Evolutionary conservation across 2,113 vertebrate species (phyloP), one percentile per base, ranked within the genome.

Genomic region (Lampris incognitus): DNA sequence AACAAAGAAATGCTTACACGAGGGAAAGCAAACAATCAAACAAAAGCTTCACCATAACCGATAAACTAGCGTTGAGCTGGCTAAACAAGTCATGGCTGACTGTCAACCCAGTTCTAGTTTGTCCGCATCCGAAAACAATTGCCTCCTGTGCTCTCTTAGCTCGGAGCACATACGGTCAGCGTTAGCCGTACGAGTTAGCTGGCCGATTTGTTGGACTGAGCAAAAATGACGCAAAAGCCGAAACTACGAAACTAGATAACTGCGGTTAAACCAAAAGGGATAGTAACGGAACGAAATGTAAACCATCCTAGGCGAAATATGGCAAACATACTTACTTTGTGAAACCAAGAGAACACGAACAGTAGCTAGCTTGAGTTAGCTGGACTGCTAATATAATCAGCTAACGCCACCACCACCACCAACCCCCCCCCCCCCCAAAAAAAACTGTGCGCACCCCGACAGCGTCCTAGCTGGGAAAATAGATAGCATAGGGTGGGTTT

Each of bases 351-450:
- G 79, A 82, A 83, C 11, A 83, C 73, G 63, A 55, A 11, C 44
- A 68, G 71, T 90, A 86, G 82, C 84, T 9, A 76, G 84, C 88
- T 86, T 85, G 36, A 67, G 51, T 79, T 91, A 92, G 87, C 89
- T 1, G 37, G 11, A 1, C 5, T 40, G 87, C 85, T 92, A 92
- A 81, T 79, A 62, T 71, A 48, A 67, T 42, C 74, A 79, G 60
- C 72, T 73, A 85, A 77, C 79, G 83, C 24, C 24, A 24, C 24
- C 24, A 24, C 24, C 24, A 24, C 24, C 24, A 24, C 24, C 24
- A 24, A 24, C 24, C 24, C 24, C 24, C 24, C 24, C 24, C 24
- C 24, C 24, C 24, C 24, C n/a, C n/a, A n/a, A 24, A 66, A 2
- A 65, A 69, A 58, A 62, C 66, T 71, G 68, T 24, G 82, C 64